Conservation (phyloP, 2,888 invertebrate genomes). For the Macaria liturata region DNA sequence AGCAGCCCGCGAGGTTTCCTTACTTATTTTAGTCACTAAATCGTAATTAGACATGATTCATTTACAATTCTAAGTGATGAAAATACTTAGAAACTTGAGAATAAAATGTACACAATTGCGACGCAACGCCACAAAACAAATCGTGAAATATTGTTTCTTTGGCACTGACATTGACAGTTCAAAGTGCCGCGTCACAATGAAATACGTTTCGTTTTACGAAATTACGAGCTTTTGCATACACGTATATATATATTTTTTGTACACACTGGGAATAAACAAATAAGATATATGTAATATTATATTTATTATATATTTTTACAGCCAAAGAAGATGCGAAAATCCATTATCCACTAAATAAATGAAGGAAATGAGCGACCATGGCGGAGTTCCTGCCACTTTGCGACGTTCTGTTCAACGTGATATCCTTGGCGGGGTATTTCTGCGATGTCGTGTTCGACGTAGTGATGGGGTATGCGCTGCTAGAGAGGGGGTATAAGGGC, state of each 20-base stretch:
- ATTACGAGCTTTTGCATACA: not conserved
- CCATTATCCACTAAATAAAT: conserved; percentile 31
- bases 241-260: too few species aligned
- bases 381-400: conserved; percentile 95
- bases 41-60: conserved; percentile 67
- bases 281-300: too few species aligned
- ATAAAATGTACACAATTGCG: too few species aligned
- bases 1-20: conserved; percentile 91
- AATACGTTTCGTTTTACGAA: not conserved
- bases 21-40: conserved; percentile 81
- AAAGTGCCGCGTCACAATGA: too few species aligned
- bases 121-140: not conserved
- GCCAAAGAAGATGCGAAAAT: conserved; percentile 37
- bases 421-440: conserved; percentile 94
- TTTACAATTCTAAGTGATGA: too few species aligned
- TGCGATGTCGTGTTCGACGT: conserved; percentile 96
- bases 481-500: conserved; percentile 85
- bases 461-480: conserved; percentile 92
- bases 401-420: conserved; percentile 95
- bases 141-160: too few species aligned
- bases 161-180: too few species aligned
- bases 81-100: too few species aligned
- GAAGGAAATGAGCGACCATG: conserved; percentile 77
- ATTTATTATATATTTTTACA: conserved; percentile 32
- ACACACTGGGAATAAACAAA: too few species aligned